Evolutionary conservation across 2,113 vertebrate species (phyloP).

Genomic region (Chlorocebus sabaeus): DNA sequence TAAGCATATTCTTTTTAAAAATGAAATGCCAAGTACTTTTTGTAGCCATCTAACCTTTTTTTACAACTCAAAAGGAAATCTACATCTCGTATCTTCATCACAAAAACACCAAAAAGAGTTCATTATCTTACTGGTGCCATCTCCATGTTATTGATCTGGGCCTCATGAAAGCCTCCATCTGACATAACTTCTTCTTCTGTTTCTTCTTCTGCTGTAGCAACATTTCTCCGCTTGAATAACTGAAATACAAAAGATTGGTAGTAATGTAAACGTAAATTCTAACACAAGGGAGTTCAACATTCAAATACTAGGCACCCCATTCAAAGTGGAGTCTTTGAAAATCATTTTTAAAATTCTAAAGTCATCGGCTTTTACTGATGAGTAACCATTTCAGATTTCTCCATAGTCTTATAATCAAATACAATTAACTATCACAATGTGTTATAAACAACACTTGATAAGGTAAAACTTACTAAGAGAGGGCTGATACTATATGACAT

Average conservation of each 20-base stretch:
- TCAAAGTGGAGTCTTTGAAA: constrained; percentile 24
- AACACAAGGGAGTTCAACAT: neutral
- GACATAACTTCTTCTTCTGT: constrained; percentile 97
- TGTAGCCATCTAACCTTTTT: neutral
- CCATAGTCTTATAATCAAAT: neutral
- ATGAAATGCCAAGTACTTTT: constrained; percentile 35
- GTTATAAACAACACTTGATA: neutral
- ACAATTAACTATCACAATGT: neutral
- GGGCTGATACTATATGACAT: neutral
- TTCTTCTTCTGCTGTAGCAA: constrained; percentile 93
- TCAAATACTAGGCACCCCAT: neutral
- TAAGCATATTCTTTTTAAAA: constrained; percentile 31
- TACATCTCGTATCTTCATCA: neutral
- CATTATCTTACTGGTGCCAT: constrained; percentile 87
- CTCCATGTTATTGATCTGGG: constrained; percentile 97
- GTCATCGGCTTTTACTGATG: neutral
- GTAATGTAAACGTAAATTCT: neutral
- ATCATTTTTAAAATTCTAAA: constrained; percentile 15
- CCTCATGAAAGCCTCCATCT: constrained; percentile 95
- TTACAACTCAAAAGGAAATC: constrained; percentile 13
- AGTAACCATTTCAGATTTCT: neutral
- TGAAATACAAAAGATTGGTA: constrained; percentile 71
- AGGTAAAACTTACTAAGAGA: neutral
- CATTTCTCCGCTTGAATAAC: constrained; percentile 98
- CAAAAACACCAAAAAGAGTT: constrained; percentile 17